A percentile compares a stretch with the other conserved stretches of the same genome.
Conservation (phyloP, 2,797 vertebrate species). For the Pipistrellus pygmaeus region DNA sequence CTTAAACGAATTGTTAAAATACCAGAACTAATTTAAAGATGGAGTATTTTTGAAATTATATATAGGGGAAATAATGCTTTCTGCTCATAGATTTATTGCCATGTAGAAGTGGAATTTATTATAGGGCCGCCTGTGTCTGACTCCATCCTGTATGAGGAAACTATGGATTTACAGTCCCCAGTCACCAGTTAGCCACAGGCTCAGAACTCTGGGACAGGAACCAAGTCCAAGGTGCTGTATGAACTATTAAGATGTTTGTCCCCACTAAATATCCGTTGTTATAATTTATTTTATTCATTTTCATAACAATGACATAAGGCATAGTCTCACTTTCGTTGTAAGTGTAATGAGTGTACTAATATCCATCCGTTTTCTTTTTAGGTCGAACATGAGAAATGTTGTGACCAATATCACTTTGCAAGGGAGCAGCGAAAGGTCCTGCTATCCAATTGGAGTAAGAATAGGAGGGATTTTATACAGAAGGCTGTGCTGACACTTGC, state of each 20-base stretch:
- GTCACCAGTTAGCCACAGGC: background rate
- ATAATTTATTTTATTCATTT: constrained; percentile 36
- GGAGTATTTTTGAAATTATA: background rate
- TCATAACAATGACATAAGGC: background rate
- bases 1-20: constrained; percentile 25
- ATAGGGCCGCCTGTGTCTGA: background rate
- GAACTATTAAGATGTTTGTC: background rate
- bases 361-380: constrained; percentile 78
- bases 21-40: constrained; percentile 41
- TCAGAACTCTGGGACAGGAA: background rate
- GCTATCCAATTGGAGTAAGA: constrained; percentile 88
- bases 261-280: background rate
- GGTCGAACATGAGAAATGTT: constrained; percentile 90
- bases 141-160: background rate
- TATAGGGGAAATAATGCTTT: background rate
- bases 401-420: constrained; percentile 87
- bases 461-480: constrained; percentile 88
- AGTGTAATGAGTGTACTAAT: background rate
- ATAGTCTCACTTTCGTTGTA: background rate
- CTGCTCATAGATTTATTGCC: background rate
- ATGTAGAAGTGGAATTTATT: background rate
- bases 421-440: constrained; percentile 87
- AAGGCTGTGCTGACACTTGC: constrained; percentile 88
- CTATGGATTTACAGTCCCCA: background rate
- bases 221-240: background rate